These are phyloP conservation scores for Stenodera caucasica DNA, from an alignment of 2,888 invertebrate species.

Conservation along the genomic window DNA sequence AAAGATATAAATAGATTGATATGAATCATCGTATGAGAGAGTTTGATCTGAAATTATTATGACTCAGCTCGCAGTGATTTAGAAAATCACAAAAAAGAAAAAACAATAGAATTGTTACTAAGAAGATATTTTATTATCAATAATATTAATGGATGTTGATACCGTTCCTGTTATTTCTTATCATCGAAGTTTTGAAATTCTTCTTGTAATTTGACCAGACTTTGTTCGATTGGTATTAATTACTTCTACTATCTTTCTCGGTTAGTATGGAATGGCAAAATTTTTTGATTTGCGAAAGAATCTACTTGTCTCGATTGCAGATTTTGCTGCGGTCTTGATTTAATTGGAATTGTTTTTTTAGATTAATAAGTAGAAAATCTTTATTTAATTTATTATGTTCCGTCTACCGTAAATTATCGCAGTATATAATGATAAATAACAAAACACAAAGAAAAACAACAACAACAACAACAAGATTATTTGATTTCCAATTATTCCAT, in stretches of 20 bases:
- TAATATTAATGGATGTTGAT: not conserved
- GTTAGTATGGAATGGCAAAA: too few relatives aligned
- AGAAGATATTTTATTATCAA: not conserved
- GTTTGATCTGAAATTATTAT: not conserved
- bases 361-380: not conserved
- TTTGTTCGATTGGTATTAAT: too few relatives aligned
- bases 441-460: not conserved
- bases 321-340: not conserved
- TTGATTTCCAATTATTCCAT: not conserved
- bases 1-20: not conserved
- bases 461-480: not conserved
- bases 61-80: not conserved
- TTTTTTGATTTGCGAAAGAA: too few relatives aligned
- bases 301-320: too few relatives aligned
- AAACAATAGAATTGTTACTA: conserved; percentile 3
- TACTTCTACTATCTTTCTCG: too few relatives aligned
- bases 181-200: not conserved
- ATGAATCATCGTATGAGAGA: not conserved
- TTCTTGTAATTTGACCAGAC: not conserved
- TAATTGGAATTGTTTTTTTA: not conserved
- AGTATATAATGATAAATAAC: not conserved
- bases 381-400: conserved; percentile 4
- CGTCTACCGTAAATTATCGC: not conserved
- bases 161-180: not conserved
- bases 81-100: too few relatives aligned